Base-by-base conservation (phyloP, 2,797 vertebrate genomes). In the Miichthys miiuy region DNA sequence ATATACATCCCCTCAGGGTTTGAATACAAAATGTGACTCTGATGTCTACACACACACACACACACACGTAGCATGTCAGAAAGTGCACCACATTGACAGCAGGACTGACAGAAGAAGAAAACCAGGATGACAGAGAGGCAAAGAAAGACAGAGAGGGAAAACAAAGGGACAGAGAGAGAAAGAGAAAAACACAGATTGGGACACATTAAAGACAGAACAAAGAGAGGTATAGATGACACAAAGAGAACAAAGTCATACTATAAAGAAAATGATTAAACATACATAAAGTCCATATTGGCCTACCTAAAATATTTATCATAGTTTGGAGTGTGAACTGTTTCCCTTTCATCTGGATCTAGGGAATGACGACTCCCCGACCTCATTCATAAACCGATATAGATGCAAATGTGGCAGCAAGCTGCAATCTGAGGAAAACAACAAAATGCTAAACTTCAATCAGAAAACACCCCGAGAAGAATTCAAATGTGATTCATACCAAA, bases 31-130 rank as follows among this genome's bases (percentile, higher is more conserved):
- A 76, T 73, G 68, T 47, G 70, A 73, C 54, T 66, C 42, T 81
- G 83, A 85, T 81, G 68, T 57, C 54, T 2, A 25, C 50, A 77
- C 50, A 76, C 57, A 66, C 67, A 58, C 73, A 54, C 75, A 79
- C 62, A 42, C 18, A 41, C 13, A 78, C 7, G 1, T 6, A 75
- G 61, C 51, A 79, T 73, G 77, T 85, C 82, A 84, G 69, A 60
- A 67, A 79, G 73, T 80, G 81, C 62, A 66, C 10, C 9, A 18
- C 58, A 78, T 30, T 85, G 81, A 85, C 83, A 84, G 83, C 13
- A 0, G 75, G 71, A 88, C 48, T 85, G 85, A 76, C 82, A 79
- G 58, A 68, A 46, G 67, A 66, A 68, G 79, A 83, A 80, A 83
- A 87, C 38, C 11, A 61, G 64, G 23, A 79, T 81, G 79, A 83